phyloP scores from a whole-genome alignment of 2,113 vertebrate species.

The Dromiciops gliroides region DNA sequence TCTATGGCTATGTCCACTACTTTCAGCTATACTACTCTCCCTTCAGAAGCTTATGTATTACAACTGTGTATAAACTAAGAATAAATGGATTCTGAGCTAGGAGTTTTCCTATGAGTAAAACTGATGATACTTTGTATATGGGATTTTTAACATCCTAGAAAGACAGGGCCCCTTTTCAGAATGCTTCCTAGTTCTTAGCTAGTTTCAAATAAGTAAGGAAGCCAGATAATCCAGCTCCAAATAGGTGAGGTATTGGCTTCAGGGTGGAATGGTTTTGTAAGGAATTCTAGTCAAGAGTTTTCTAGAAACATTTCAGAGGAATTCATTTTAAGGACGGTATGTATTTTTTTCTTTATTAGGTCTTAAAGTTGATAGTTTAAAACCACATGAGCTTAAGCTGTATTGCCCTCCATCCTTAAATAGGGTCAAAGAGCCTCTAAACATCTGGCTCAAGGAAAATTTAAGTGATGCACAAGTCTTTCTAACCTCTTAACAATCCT shows the following conservation, averaged over 20 bases:
- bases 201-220: not conserved
- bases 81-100: not conserved
- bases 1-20: not conserved
- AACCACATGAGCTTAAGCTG: not conserved
- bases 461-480: not conserved
- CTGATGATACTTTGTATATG: not conserved
- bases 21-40: not conserved
- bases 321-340: not conserved
- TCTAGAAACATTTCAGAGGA: not conserved
- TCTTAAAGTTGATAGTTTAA: not conserved
- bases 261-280: not conserved
- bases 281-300: not conserved
- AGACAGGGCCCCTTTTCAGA: not conserved
- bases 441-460: not conserved
- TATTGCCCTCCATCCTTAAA: not conserved
- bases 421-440: constrained; percentile 31
- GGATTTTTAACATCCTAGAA: not conserved
- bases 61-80: not conserved
- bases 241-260: not conserved
- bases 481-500: constrained; percentile 43
- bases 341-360: not conserved
- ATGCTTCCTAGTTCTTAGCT: not conserved
- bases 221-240: not conserved
- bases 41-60: not conserved
- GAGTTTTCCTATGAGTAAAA: not conserved